Conservation (phyloP, 2,113 vertebrate species). For the Trematomus loennbergii region DNA sequence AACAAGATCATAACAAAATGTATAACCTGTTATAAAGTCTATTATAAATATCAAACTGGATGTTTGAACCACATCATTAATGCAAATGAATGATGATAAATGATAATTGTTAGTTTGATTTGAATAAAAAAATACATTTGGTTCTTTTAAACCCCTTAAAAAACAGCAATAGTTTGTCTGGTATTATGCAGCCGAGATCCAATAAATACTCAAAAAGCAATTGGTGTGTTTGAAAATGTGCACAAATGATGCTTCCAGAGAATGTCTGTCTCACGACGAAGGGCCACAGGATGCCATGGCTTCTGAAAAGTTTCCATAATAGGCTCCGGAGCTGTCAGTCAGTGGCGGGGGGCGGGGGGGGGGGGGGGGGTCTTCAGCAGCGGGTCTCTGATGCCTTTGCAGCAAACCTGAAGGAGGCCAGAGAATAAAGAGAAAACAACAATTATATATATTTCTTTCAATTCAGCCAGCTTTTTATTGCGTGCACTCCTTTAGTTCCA, state of each 20-base stretch:
- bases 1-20: neutral
- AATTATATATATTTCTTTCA: slow-evolving; percentile 23
- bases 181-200: neutral
- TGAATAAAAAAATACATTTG: neutral
- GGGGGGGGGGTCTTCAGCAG: slow-evolving; percentile 1
- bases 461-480: slow-evolving; percentile 45
- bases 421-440: slow-evolving; percentile 35
- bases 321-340: slow-evolving; percentile 47
- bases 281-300: slow-evolving; percentile 27
- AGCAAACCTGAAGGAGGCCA: slow-evolving; percentile 42
- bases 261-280: slow-evolving; percentile 19
- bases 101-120: neutral
- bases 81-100: neutral
- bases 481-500: slow-evolving; percentile 37
- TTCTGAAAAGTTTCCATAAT: slow-evolving; percentile 34
- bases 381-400: slow-evolving; percentile 27
- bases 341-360: slow-evolving; percentile 1
- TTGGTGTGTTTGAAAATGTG: slow-evolving; percentile 23
- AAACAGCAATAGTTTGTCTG: neutral
- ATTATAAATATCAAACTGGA: neutral
- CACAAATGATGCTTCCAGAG: slow-evolving; percentile 14
- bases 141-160: neutral
- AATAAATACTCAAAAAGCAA: slow-evolving; percentile 4
- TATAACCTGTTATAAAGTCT: neutral
- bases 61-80: neutral